Conservation (phyloP, 2,797 vertebrate genomes). For the Cheirogaleus major region DNA sequence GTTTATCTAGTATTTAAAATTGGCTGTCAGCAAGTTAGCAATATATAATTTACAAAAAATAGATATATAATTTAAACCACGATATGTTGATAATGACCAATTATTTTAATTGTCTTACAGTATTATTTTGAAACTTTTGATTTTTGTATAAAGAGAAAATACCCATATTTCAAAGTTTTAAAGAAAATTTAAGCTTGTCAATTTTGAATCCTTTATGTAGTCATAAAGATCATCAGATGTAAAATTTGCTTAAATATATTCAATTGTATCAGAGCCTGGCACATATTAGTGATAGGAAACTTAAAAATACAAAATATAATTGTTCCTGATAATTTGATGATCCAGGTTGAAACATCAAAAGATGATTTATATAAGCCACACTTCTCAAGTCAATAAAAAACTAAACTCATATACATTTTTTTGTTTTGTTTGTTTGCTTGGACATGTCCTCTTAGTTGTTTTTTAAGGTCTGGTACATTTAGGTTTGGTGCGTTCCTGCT, state of each 20-base stretch:
- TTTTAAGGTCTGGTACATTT: background rate
- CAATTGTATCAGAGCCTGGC: background rate
- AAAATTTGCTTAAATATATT: background rate
- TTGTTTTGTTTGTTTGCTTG: background rate
- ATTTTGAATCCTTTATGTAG: background rate
- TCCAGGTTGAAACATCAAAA: background rate
- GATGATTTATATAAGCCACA: background rate
- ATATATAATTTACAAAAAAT: slow-evolving; percentile 48
- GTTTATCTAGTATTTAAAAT: slow-evolving; percentile 55
- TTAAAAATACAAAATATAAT: slow-evolving; percentile 10
- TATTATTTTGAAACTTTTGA: slow-evolving; percentile 27
- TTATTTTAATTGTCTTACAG: slow-evolving; percentile 30
- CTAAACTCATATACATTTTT: background rate
- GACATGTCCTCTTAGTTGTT: background rate
- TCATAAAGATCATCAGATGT: background rate
- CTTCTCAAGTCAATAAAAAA: background rate
- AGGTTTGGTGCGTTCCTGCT: background rate
- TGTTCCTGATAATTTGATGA: background rate
- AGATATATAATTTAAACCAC: slow-evolving; percentile 10
- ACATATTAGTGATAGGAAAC: background rate
- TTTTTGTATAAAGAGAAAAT: slow-evolving; percentile 16
- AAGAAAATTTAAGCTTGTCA: background rate
- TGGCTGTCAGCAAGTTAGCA: slow-evolving; percentile 18
- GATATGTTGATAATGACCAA: background rate
- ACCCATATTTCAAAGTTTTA: background rate